A percentile compares a stretch with the other conserved stretches of the same genome.
Conservation (phyloP, 2,113 vertebrate genomes). For the human region GRCh38 chr1:170233501-170234000, state of each 20-base stretch:
- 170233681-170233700: neutral
- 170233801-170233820: neutral
- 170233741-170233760: neutral
- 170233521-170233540: neutral
- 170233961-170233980: neutral
- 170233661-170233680: neutral
- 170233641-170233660: neutral
- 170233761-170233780: neutral
- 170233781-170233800: neutral
- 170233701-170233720: neutral
- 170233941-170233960: neutral
- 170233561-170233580: neutral
- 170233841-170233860: neutral
- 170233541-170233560: neutral
- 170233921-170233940: neutral
- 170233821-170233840: neutral
- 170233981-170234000: neutral
- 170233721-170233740: neutral
- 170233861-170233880: neutral
- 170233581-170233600: neutral
- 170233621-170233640: neutral
- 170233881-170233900: neutral
- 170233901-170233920: neutral
- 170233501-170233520: neutral
- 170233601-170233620: neutral